Percentiles rank a stretch among this genome's conserved stretches.
These are phyloP conservation scores for Cepphus grylle DNA, from an alignment of 2,113 vertebrate species.

Conservation along the genomic window DNA sequence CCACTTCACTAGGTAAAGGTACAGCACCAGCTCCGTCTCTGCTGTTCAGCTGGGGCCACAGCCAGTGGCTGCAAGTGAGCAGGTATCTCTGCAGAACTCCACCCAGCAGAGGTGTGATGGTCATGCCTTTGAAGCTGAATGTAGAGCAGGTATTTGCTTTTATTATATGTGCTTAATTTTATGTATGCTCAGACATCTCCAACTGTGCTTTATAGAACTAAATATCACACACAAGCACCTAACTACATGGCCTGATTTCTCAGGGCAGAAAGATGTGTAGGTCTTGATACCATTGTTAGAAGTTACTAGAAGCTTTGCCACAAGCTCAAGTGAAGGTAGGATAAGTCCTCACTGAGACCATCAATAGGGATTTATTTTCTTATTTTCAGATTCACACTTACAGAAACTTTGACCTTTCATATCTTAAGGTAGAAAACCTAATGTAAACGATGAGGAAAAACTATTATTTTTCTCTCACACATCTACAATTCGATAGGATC, in stretches of 20 bases:
- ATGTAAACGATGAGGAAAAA: not conserved
- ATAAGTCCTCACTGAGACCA: not conserved
- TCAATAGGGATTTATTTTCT: not conserved
- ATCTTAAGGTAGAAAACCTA: not conserved
- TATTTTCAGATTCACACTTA: not conserved
- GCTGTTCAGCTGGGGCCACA: not conserved
- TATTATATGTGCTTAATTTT: accelerated
- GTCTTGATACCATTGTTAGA: not conserved
- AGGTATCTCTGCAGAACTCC: too few relatives aligned
- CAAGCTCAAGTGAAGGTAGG: not conserved
- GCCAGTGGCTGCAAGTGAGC: not conserved
- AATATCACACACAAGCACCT: not conserved
- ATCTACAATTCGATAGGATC: not conserved
- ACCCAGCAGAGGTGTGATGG: not conserved
- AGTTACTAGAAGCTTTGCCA: not conserved
- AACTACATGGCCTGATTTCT: not conserved
- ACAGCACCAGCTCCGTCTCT: not conserved
- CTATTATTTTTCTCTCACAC: not conserved
- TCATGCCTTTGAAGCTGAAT: accelerated
- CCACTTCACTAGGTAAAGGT: not conserved
- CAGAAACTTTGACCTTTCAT: not conserved
- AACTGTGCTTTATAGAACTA: not conserved
- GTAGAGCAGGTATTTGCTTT: not conserved
- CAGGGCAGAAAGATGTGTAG: not conserved
- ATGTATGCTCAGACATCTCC: not conserved